Evolutionary conservation across 2,113 vertebrate genomes (phyloP).

Genomic region (Fulmarus glacialis): DNA sequence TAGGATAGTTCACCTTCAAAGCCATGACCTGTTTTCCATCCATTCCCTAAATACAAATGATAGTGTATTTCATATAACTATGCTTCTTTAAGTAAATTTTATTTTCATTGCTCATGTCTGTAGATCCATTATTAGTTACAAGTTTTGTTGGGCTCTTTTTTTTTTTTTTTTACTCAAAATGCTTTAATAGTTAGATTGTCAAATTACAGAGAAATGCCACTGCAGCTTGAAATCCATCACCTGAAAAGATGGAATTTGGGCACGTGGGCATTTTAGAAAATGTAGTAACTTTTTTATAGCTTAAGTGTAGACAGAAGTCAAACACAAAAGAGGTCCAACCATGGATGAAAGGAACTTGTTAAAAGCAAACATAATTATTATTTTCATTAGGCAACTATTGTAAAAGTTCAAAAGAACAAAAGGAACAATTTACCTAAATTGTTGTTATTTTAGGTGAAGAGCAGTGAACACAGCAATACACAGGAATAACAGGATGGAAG

Average conservation of each 20-base stretch:
- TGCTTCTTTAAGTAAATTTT: neutral
- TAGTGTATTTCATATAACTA: neutral
- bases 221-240: neutral
- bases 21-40: neutral
- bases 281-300: neutral
- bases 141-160: neutral
- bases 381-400: neutral
- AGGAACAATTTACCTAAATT: neutral
- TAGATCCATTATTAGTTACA: neutral
- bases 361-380: neutral
- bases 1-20: neutral
- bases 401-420: neutral
- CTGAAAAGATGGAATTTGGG: neutral
- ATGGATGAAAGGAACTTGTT: neutral
- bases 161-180: neutral
- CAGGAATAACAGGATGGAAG: neutral
- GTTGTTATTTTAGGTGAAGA: neutral
- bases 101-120: neutral
- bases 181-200: neutral
- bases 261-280: neutral
- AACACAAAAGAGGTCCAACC: neutral
- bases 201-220: neutral
- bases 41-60: neutral
- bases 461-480: fast-evolving
- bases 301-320: neutral